Evolutionary conservation across 2,888 invertebrate species (phyloP), one percentile per base, ranked within the genome.

Genomic region (Phlogophora meticulosa): DNA sequence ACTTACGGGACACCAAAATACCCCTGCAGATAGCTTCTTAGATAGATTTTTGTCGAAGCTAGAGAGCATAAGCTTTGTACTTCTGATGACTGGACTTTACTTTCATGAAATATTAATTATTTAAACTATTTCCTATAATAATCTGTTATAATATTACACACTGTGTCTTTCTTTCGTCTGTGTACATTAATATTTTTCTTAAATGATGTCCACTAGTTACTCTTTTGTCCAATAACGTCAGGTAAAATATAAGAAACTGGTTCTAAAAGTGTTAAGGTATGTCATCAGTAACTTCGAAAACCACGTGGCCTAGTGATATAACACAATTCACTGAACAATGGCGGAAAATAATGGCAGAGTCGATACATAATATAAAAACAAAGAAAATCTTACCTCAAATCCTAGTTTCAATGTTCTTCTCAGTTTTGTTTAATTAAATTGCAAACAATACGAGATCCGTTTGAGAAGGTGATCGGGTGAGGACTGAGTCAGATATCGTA

Each of bases 401-500:
- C 34, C 38, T 24, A 1, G 13, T 57, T 38, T 20, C 20, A 13
- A 45, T 46, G 22, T 34, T 34, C 15, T 48, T 15, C 28, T 63
- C 1, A 38, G 56, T 60, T 62, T 34, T 49, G 17, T 43, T 55
- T 62, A 66, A 70, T 72, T 52, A 58, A 43, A 66, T 57, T 64
- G 15, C 49, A 36, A 69, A 66, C 57, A 72, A 73, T 59, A 69
- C 40, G 72, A 76, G 90, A 88, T 90, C 88, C 90, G 89, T 84
- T 83, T 82, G 85, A 84, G 85, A 76, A 87, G 92, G 91, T 90
- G 93, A 88, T 88, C 87, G 81, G 80, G 80, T 80, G 79, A 84
- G 84, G 70, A 95, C 94, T 94, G 94, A 91, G 86, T 72, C 83
- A 82, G 86, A 80, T 84, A 80, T 82, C 81, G 89, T 82, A 86